phyloP scores from a whole-genome alignment of 2,113 vertebrate genomes.

The Cranoglanis bouderius region DNA sequence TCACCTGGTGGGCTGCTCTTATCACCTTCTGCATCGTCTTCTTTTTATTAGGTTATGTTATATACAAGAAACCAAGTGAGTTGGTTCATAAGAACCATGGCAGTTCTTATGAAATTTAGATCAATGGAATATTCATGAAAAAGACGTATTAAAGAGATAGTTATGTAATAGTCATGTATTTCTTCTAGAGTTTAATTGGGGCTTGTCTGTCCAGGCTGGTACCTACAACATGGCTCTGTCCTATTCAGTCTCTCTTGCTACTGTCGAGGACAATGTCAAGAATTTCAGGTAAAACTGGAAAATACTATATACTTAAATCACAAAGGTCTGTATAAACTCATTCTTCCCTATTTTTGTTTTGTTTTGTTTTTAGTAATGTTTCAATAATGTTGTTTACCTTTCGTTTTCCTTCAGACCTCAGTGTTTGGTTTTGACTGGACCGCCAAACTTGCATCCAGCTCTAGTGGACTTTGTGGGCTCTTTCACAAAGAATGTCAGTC shows the following conservation, averaged over 20 bases:
- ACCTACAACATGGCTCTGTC: constrained; percentile 76
- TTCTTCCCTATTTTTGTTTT: not conserved
- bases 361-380: not conserved
- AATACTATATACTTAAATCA: not conserved
- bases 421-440: constrained; percentile 76
- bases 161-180: not conserved
- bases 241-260: constrained; percentile 67
- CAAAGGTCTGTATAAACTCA: not conserved
- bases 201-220: constrained; percentile 72
- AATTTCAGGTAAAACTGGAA: constrained; percentile 71
- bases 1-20: constrained; percentile 78
- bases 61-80: constrained; percentile 75
- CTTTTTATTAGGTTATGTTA: constrained; percentile 71
- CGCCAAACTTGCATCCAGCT: constrained; percentile 70
- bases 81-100: too few relatives aligned
- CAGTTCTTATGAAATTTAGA: not conserved
- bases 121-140: not conserved
- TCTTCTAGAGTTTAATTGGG: constrained; percentile 74
- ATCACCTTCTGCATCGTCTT: constrained; percentile 67
- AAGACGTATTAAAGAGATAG: not conserved
- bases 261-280: constrained; percentile 76
- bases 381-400: not conserved
- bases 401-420: constrained; percentile 66
- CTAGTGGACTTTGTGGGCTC: constrained; percentile 76
- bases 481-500: constrained; percentile 77